These are phyloP conservation scores for Pardalotus punctatus DNA, from an alignment of 2,113 vertebrate species.

Conservation along the genomic window DNA sequence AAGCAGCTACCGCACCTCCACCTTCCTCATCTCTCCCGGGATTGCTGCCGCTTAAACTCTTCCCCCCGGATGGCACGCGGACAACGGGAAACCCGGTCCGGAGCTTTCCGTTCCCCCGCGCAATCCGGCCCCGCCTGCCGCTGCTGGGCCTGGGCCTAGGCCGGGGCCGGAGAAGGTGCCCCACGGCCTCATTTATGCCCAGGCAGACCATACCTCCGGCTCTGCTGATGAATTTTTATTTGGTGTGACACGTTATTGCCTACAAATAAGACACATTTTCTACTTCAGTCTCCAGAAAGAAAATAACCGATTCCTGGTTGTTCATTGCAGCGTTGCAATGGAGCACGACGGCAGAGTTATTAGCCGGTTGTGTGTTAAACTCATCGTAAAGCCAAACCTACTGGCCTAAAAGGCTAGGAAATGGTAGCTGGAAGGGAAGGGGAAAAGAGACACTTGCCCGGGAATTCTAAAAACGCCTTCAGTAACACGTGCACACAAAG, in stretches of 20 bases:
- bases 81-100: constrained; percentile 24
- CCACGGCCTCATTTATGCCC: fast-evolving
- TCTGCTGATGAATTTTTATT: no score
- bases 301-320: fast-evolving
- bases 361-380: fast-evolving
- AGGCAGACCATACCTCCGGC: fast-evolving
- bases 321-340: fast-evolving
- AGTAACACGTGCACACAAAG: fast-evolving
- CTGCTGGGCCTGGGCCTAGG: background rate
- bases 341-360: fast-evolving
- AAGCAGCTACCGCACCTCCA: background rate
- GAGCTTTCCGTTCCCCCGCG: constrained; percentile 37
- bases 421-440: background rate
- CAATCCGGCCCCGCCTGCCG: background rate
- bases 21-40: background rate
- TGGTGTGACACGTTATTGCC: background rate
- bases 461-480: background rate
- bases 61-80: constrained; percentile 25
- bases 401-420: background rate
- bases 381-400: fast-evolving
- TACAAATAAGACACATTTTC: background rate
- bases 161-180: fast-evolving
- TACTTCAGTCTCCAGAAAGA: background rate
- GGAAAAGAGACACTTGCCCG: background rate
- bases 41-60: background rate